Conservation (phyloP, 2,797 vertebrate genomes). For the Takifugu ocellatus region DNA sequence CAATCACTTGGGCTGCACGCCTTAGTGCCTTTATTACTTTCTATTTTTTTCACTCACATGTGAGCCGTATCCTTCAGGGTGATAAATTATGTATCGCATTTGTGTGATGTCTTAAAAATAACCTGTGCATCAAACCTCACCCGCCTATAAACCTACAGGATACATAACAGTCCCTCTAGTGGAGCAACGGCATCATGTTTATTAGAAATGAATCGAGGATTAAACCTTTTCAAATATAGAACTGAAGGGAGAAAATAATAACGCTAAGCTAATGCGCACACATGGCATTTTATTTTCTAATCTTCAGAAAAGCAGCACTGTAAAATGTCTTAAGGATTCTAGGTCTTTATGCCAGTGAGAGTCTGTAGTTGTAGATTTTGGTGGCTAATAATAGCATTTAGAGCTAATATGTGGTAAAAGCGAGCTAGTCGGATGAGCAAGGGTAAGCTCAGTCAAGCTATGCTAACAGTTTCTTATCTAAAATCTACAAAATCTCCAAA, state of each 20-base stretch:
- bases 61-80: slow-evolving; percentile 47
- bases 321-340: no score
- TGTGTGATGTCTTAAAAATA: slow-evolving; percentile 65
- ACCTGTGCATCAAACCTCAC: slow-evolving; percentile 58
- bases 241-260: slow-evolving; percentile 29
- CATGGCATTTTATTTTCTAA: no score
- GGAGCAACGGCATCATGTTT: slow-evolving; percentile 48
- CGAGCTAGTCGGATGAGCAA: no score
- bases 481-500: no score
- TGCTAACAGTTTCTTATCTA: no score
- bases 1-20: slow-evolving; percentile 54
- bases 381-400: no score
- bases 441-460: no score
- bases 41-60: slow-evolving; percentile 42
- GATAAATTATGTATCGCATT: slow-evolving; percentile 62
- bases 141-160: slow-evolving; percentile 37
- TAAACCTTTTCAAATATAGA: slow-evolving; percentile 56
- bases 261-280: no score
- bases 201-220: slow-evolving; percentile 44
- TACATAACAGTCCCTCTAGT: slow-evolving; percentile 30
- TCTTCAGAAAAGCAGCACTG: no score
- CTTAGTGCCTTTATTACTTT: slow-evolving; percentile 55
- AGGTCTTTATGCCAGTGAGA: no score
- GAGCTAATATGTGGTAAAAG: no score
- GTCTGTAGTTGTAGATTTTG: no score